A percentile compares a stretch with the other conserved stretches of the same genome.
phyloP scores from a whole-genome alignment of 2,888 invertebrate genomes.

The Druceiella hillmani region DNA sequence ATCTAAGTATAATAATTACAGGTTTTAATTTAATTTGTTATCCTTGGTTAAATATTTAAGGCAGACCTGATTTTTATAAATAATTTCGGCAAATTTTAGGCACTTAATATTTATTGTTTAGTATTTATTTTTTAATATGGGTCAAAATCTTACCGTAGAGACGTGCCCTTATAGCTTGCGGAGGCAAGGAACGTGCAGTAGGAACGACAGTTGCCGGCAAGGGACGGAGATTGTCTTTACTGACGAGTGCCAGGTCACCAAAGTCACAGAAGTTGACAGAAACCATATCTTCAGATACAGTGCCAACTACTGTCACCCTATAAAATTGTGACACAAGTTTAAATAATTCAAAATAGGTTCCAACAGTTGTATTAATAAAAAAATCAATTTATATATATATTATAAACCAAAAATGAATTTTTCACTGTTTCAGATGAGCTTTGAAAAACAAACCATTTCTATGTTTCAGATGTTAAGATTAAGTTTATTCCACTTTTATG shows the following conservation, averaged over 20 bases:
- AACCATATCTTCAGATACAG: conserved; percentile 45
- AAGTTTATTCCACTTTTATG: too few relatives aligned
- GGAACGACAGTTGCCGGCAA: conserved; percentile 34
- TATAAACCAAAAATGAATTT: conserved; percentile 5
- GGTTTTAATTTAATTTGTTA: too few relatives aligned
- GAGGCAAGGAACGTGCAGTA: conserved; percentile 39
- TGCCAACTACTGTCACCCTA: conserved; percentile 48
- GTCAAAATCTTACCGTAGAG: conserved; percentile 45
- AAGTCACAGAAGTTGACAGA: conserved; percentile 58
- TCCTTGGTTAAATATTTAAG: too few relatives aligned
- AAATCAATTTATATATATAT: conserved; percentile 6
- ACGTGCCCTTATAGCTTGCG: conserved; percentile 45
- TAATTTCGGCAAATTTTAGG: too few relatives aligned
- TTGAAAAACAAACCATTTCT: too few relatives aligned
- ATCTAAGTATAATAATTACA: too few relatives aligned
- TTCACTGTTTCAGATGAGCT: too few relatives aligned
- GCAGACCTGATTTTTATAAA: too few relatives aligned
- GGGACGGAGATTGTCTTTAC: conserved; percentile 33
- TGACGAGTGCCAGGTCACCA: conserved; percentile 51
- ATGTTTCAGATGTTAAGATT: too few relatives aligned
- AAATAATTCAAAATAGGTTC: background rate
- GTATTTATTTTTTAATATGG: too few relatives aligned
- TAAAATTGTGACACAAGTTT: conserved; percentile 6
- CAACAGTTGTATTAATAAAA: background rate
- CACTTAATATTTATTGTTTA: too few relatives aligned